phyloP scores from a whole-genome alignment of 2,113 vertebrate genomes.

The Platycercus adscitus region DNA sequence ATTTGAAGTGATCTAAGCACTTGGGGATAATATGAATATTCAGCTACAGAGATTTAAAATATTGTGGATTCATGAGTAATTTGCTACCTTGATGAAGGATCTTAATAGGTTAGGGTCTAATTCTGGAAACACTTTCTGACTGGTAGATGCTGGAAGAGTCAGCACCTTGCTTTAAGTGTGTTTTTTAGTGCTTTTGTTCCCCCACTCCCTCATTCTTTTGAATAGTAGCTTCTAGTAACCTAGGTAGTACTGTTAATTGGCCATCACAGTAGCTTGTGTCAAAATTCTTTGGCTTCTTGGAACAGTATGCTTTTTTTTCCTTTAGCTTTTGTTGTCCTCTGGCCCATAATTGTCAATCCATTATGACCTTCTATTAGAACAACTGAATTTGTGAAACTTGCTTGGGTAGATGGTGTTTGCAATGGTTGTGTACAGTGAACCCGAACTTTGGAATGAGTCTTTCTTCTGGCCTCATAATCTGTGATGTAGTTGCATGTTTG shows the following conservation, averaged over 20 bases:
- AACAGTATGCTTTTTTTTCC: neutral
- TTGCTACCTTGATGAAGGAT: neutral
- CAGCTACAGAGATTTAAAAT: slow-evolving; percentile 17
- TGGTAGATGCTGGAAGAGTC: neutral
- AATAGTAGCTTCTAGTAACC: neutral
- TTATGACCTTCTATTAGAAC: neutral
- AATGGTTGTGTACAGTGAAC: neutral
- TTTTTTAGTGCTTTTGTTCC: neutral
- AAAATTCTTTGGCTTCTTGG: neutral
- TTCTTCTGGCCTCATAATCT: neutral
- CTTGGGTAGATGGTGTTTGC: neutral
- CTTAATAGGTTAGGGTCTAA: neutral
- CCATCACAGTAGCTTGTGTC: neutral
- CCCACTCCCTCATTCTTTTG: neutral
- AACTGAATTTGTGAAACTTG: neutral
- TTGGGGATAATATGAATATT: slow-evolving; percentile 43
- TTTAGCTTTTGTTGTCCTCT: neutral
- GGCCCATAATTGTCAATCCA: neutral
- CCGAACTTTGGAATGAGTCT: neutral
- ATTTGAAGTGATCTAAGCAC: slow-evolving; percentile 53
- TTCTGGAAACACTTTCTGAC: neutral
- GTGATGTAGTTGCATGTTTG: neutral
- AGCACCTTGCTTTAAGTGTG: neutral
- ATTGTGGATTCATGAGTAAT: slow-evolving; percentile 10
- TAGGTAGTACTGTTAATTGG: neutral